Conservation (phyloP, 2,113 vertebrate genomes). For the Anarhynchus alexandrinus region DNA sequence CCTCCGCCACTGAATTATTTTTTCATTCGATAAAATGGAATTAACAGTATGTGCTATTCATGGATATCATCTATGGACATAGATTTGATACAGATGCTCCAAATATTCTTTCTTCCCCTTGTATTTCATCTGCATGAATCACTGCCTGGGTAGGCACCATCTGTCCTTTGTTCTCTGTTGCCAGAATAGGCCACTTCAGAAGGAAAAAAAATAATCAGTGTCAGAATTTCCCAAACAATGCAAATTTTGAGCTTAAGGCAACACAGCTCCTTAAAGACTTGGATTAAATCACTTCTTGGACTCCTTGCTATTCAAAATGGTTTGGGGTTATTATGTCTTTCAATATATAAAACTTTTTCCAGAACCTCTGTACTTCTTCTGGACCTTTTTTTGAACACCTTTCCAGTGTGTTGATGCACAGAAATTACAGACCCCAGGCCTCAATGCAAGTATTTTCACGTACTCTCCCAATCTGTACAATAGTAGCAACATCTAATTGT, state of each 20-base stretch:
- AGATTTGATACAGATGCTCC: conserved; percentile 52
- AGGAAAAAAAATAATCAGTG: background rate
- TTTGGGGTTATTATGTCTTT: background rate
- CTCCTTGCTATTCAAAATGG: background rate
- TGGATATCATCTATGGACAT: background rate
- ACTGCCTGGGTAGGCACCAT: conserved; percentile 40
- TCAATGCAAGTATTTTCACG: background rate
- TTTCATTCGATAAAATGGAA: conserved; percentile 1
- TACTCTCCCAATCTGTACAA: background rate
- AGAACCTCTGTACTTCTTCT: background rate
- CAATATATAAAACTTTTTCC: background rate
- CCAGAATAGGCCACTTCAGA: conserved; percentile 44
- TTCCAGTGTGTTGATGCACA: background rate
- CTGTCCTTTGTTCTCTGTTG: conserved; percentile 49
- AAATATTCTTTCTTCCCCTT: background rate
- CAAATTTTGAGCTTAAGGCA: background rate
- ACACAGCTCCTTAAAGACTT: background rate
- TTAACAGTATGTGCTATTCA: conserved; percentile 2
- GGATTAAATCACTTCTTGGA: background rate
- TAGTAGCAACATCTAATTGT: background rate
- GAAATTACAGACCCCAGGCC: background rate
- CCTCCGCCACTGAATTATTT: background rate
- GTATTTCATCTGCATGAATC: conserved; percentile 43
- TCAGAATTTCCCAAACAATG: conserved; percentile 5
- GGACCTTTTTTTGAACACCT: background rate